Evolutionary conservation across 2,113 vertebrate genomes (phyloP), one percentile per base, ranked within the genome.

Genomic region (Varanus komodoensis): DNA sequence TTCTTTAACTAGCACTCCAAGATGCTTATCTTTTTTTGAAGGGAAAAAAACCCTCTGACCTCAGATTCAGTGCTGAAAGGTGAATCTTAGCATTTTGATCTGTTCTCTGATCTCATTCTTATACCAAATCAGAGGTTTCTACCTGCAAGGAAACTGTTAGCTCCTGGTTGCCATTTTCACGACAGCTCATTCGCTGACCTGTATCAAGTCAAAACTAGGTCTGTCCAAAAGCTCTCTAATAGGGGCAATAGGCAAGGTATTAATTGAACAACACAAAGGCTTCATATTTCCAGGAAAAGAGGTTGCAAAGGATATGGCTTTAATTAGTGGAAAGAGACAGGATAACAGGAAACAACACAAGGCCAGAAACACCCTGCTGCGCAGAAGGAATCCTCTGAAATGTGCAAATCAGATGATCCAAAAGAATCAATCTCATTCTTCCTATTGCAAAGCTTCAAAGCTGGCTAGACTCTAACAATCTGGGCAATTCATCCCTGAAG

Each of bases 1-100:
- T 90, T 90, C 89, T 90, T 86, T 90, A 90, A 86, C 83, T 85
- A 71, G 83, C 75, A 21, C 32, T 69, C 75, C 89, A 85, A 80
- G 89, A 90, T 90, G 74, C 64, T 79, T 80, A 86, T 85, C 48
- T 27, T 50, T 48, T 32, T 61, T 54, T 69, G 38, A 44, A 50
- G 17, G 29, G 54, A n/a, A 79, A 57, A n/a, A 64, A 82, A 34
- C 78, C 34, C 21, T 12, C 50, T 80, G 64, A 86, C 83, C 83
- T 86, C 64, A 71, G 48, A 17, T 25, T 79, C 48, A 54, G 15
- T 84, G 48, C 29, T 67, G 82, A 85, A 89, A 85, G 61, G 61
- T 89, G 74, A 85, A 79, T 44, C 64, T 86, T 86, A 61, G 9
- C 57, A 71, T 71, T 80, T 71, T 73, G 67, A 27, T 86, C 44